Conservation (phyloP, 2,797 vertebrate species). For the Gymnoscopelus braueri region DNA sequence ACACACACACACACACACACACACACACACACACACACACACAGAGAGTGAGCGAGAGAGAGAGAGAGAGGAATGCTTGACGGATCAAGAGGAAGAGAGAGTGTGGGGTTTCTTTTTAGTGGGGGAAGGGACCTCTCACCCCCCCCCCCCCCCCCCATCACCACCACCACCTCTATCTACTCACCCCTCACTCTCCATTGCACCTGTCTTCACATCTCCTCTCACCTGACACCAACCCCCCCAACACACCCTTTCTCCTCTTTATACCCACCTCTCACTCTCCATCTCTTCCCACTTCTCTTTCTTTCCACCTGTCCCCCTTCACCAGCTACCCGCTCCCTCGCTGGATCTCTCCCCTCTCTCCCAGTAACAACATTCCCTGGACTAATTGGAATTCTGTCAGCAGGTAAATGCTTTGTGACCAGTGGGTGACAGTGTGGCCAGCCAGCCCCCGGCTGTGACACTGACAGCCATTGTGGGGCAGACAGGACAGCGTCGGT, state of each 20-base stretch:
- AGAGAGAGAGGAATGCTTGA: conserved; percentile 6
- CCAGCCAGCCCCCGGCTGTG: conserved; percentile 85
- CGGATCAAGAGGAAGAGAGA: conserved; percentile 39
- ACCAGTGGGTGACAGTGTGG: conserved; percentile 93
- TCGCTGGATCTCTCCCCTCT: conserved; percentile 57
- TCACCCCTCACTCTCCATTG: conserved; percentile 59
- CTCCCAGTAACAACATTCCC: conserved; percentile 84
- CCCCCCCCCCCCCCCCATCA: conserved; percentile 41
- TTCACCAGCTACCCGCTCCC: conserved; percentile 20
- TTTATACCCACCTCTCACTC: conserved; percentile 64
- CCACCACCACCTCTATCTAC: conserved; percentile 50
- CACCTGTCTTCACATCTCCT: conserved; percentile 46
- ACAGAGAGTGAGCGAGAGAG: background rate
- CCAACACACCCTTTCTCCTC: conserved; percentile 27
- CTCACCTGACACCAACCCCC: background rate
- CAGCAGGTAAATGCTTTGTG: conserved; percentile 97
- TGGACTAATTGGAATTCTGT: conserved; percentile 99
- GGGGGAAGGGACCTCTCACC: conserved; percentile 29
- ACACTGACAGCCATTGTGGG: conserved; percentile 91
- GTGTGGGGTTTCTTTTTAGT: conserved; percentile 2
- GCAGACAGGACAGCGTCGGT: conserved; percentile 75
- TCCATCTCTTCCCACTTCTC: conserved; percentile 45
- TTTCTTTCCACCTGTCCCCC: conserved; percentile 37
- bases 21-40: conserved; percentile 15
- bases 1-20: conserved; percentile 31